Base-by-base conservation (phyloP, 2,797 vertebrate genomes). In the Acrossocheilus fasciatus region DNA sequence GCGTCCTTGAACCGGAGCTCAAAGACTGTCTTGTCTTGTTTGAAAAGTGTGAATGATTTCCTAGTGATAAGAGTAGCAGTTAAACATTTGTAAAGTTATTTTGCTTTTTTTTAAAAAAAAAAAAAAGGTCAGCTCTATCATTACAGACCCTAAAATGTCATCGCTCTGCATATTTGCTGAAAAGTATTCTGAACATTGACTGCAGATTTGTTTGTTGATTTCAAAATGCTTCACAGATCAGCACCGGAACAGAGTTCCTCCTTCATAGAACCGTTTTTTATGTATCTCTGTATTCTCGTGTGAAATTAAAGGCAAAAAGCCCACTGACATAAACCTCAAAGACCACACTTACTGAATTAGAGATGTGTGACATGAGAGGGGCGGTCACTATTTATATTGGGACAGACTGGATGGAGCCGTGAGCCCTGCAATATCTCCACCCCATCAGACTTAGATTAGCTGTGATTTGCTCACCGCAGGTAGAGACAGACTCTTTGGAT, bases 41-140 rank as follows among this genome's bases (percentile, higher is more conserved):
- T 77, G n/a, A 77, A 54, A 84, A 84, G 45, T n/a, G n/a, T 68
- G 3, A 41, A 52, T 77, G 34, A 70, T 85, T 85, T 79, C 64
- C 75, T 54, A n/a, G 17, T 41, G 45, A 77, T 9, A 20, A 68
- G 45, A 5, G 0, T 76, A 47, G 39, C 8, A 30, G 83, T 77
- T 78, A 30, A 77, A 66, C 23, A 59, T 73, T 30, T 30, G 10
- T 59, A 39, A 26, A 54, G 36, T 59, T 73, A 8, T 3, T 34
- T 18, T 36, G 10, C 14, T 11, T 82, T 23, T 7, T 20, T 20
- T 20, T 26, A 26, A 26, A 26, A 26, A 59, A 59, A 26, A 26
- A 26, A 26, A 59, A 59, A 59, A n/a, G n/a, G n/a, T n/a, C n/a
- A 5, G n/a, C 57, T 62, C n/a, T 26, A n/a, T 62, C 70, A n/a